Evolutionary conservation across 2,888 invertebrate genomes (phyloP).

Genomic region (Epicampocera succincta): DNA sequence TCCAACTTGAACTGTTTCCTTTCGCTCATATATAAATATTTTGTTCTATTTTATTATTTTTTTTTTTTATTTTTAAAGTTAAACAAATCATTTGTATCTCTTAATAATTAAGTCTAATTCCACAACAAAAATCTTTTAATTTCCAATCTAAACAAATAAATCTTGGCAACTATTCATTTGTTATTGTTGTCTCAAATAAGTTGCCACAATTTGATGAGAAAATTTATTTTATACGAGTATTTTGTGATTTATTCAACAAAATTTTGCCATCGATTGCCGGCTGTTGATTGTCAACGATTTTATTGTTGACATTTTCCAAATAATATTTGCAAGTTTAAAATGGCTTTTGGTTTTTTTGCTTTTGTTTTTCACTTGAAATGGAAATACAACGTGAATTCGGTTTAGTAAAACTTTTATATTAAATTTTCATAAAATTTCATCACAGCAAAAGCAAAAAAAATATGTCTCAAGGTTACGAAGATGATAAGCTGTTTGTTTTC

Average conservation of each 20-base stretch:
- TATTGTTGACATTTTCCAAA: conserved; percentile 66
- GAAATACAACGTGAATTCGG: conserved; percentile 35
- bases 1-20: too few relatives aligned
- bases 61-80: not conserved
- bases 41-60: too few relatives aligned
- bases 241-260: conserved; percentile 28
- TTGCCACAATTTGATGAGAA: conserved; percentile 54
- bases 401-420: conserved; percentile 10
- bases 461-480: conserved; percentile 57
- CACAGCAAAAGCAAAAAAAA: conserved; percentile 9
- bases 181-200: conserved; percentile 16
- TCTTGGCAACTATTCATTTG: conserved; percentile 11
- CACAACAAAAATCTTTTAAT: conserved; percentile 6
- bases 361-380: conserved; percentile 33
- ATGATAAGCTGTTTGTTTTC: conserved; percentile 32
- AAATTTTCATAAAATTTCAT: conserved; percentile 31
- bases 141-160: conserved; percentile 37
- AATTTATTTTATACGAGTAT: conserved; percentile 46
- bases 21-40: too few relatives aligned
- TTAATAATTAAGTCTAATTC: not conserved
- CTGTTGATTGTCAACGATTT: conserved; percentile 53
- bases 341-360: conserved; percentile 45
- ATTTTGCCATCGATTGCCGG: conserved; percentile 40
- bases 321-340: conserved; percentile 40
- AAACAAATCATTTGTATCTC: not conserved